A percentile compares a stretch with the other conserved stretches of the same genome.
Conservation (phyloP, 1,140 invertebrate genomes). For the Lordiphosa stackelbergi region DNA sequence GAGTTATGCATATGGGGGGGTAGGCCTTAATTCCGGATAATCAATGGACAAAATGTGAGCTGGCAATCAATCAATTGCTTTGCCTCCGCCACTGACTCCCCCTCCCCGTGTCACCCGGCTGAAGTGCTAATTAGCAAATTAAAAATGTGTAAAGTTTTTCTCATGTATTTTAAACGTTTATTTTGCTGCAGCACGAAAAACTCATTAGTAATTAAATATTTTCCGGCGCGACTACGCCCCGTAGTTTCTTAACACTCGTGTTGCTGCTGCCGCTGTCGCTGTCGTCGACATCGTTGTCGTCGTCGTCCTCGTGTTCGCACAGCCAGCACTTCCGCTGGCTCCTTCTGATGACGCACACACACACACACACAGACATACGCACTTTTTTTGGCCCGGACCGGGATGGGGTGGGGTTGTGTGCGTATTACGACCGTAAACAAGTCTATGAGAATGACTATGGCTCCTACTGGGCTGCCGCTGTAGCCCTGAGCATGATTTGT, state of each 20-base stretch:
- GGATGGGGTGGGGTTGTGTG: slow-evolving; percentile 11
- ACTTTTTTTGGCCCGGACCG: slow-evolving; percentile 44
- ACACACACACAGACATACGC: slow-evolving; percentile 43
- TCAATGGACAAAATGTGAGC: slow-evolving; percentile 61
- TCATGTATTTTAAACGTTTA: slow-evolving; percentile 56
- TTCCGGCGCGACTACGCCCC: slow-evolving; percentile 62
- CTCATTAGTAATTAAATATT: slow-evolving; percentile 74
- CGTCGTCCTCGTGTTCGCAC: slow-evolving; percentile 60
- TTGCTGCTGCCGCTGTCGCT: slow-evolving; percentile 34
- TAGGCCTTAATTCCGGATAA: slow-evolving; percentile 57
- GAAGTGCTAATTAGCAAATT: slow-evolving; percentile 65
- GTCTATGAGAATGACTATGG: slow-evolving; percentile 43
- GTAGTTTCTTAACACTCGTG: slow-evolving; percentile 56
- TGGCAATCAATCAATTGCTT: slow-evolving; percentile 55
- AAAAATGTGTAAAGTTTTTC: slow-evolving; percentile 61
- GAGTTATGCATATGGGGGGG: slow-evolving; percentile 50
- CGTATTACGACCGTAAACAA: slow-evolving; percentile 72
- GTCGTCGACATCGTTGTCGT: slow-evolving; percentile 31
- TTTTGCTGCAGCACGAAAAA: slow-evolving; percentile 57
- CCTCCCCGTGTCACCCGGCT: background rate
- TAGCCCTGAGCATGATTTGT: slow-evolving; percentile 72
- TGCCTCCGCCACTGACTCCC: background rate
- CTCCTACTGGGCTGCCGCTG: slow-evolving; percentile 46
- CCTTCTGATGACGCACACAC: slow-evolving; percentile 30
- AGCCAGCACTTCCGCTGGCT: slow-evolving; percentile 55